Percentiles rank a stretch among this genome's conserved stretches.
phyloP scores from a whole-genome alignment of 2,888 invertebrate genomes.

The Machimus rusticus region DNA sequence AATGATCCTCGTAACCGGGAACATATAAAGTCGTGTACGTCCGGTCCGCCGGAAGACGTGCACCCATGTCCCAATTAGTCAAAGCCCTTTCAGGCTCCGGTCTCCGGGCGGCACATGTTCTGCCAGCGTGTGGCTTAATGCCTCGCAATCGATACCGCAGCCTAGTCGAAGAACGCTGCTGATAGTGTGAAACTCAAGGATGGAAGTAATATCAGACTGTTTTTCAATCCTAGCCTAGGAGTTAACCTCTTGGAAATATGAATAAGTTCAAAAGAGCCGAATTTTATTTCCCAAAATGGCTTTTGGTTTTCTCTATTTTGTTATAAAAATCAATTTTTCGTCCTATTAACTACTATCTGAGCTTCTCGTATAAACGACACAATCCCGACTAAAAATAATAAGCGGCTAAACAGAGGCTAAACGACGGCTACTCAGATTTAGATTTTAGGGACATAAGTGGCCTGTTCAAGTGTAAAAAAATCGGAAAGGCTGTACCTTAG shows the following conservation, averaged over 20 bases:
- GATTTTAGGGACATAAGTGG: too few relatives aligned
- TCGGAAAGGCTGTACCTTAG: too few relatives aligned
- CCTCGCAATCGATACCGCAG: background rate
- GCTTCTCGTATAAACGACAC: too few relatives aligned
- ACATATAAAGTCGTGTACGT: slow-evolving; percentile 23
- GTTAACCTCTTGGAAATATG: background rate
- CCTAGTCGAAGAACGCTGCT: background rate
- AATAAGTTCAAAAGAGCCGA: background rate
- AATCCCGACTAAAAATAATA: too few relatives aligned
- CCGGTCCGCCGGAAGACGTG: background rate
- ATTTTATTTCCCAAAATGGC: too few relatives aligned
- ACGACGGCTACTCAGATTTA: too few relatives aligned
- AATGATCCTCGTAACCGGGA: slow-evolving; percentile 22
- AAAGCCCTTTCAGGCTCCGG: background rate
- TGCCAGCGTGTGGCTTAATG: background rate
- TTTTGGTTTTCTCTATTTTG: too few relatives aligned
- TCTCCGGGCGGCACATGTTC: slow-evolving; percentile 1
- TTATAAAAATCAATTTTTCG: too few relatives aligned
- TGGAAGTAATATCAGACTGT: background rate
- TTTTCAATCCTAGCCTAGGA: background rate
- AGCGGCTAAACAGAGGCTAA: too few relatives aligned
- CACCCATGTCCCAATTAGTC: slow-evolving; percentile 31
- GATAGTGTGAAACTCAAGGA: background rate
- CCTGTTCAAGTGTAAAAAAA: too few relatives aligned
- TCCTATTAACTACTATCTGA: too few relatives aligned